phyloP scores from a whole-genome alignment of 2,888 invertebrate genomes.

The Perdita meconis region DNA sequence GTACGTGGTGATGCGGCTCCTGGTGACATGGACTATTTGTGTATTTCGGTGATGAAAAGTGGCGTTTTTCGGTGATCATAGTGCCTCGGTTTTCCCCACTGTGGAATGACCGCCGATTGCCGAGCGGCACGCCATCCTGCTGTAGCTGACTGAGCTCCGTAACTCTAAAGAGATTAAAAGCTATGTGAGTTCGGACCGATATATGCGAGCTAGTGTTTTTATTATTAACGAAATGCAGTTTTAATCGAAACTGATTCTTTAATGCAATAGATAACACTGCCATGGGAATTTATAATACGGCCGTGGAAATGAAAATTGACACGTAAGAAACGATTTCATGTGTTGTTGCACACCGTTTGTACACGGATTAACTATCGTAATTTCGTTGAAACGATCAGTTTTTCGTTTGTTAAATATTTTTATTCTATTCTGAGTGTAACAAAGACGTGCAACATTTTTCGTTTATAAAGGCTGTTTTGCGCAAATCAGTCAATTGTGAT shows the following conservation, averaged over 20 bases:
- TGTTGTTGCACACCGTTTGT: conserved; percentile 55
- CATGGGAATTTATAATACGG: conserved; percentile 32
- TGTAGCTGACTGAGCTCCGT: conserved; percentile 70
- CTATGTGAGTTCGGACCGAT: conserved; percentile 61
- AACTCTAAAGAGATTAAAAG: conserved; percentile 59
- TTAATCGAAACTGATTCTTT: conserved; percentile 34
- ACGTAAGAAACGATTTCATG: conserved; percentile 56
- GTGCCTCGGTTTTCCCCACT: conserved; percentile 68
- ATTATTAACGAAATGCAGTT: conserved; percentile 18
- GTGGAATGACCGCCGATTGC: conserved; percentile 72
- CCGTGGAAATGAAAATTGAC: conserved; percentile 51
- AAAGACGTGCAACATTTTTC: not conserved
- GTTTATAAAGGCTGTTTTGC: conserved; percentile 18
- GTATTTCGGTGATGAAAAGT: conserved; percentile 62
- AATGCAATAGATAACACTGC: conserved; percentile 25
- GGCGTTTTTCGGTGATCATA: conserved; percentile 62
- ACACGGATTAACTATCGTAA: conserved; percentile 30
- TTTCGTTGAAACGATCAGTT: not conserved
- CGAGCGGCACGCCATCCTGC: conserved; percentile 82
- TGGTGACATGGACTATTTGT: conserved; percentile 49
- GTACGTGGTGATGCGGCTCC: conserved; percentile 40
- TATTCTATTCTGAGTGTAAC: too few relatives aligned
- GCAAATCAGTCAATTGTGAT: not conserved
- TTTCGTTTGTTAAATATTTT: conserved; percentile 19
- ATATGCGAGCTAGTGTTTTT: conserved; percentile 43